Conservation (phyloP, 2,888 invertebrate species). For the Cheilosia vulpina region DNA sequence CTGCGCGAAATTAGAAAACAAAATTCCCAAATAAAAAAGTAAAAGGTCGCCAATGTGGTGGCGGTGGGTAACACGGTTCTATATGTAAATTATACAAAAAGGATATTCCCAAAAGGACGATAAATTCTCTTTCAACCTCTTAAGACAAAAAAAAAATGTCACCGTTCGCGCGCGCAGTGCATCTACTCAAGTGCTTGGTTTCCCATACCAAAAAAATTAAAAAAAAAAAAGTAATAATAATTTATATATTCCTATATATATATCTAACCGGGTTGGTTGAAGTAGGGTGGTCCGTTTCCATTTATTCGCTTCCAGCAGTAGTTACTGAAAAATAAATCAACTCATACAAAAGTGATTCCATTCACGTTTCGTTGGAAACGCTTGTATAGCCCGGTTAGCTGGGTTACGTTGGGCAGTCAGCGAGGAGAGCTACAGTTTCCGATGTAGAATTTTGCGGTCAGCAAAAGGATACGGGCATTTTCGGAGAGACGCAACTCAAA, state of each 20-base stretch:
- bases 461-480: slow-evolving; percentile 64
- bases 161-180: slow-evolving; percentile 51
- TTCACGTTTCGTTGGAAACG: slow-evolving; percentile 62
- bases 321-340: slow-evolving; percentile 67
- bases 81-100: slow-evolving; percentile 61
- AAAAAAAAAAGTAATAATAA: slow-evolving; percentile 8
- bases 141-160: slow-evolving; percentile 55
- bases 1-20: slow-evolving; percentile 55
- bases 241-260: not conserved
- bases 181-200: slow-evolving; percentile 45
- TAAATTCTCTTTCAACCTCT: slow-evolving; percentile 65
- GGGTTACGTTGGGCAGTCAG: slow-evolving; percentile 9
- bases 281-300: slow-evolving; percentile 17
- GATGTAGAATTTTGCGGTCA: slow-evolving; percentile 60
- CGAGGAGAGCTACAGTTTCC: slow-evolving; percentile 23
- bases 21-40: slow-evolving; percentile 30
- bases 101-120: slow-evolving; percentile 60
- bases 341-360: slow-evolving; percentile 66
- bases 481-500: slow-evolving; percentile 65
- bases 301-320: slow-evolving; percentile 55
- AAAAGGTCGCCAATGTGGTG: slow-evolving; percentile 51
- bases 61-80: slow-evolving; percentile 57
- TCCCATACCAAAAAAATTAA: slow-evolving; percentile 30
- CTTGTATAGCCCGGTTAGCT: slow-evolving; percentile 19
- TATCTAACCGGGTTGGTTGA: not conserved